These are phyloP conservation scores for Rhea pennata DNA, from an alignment of 2,113 vertebrate species.

Conservation along the genomic window DNA sequence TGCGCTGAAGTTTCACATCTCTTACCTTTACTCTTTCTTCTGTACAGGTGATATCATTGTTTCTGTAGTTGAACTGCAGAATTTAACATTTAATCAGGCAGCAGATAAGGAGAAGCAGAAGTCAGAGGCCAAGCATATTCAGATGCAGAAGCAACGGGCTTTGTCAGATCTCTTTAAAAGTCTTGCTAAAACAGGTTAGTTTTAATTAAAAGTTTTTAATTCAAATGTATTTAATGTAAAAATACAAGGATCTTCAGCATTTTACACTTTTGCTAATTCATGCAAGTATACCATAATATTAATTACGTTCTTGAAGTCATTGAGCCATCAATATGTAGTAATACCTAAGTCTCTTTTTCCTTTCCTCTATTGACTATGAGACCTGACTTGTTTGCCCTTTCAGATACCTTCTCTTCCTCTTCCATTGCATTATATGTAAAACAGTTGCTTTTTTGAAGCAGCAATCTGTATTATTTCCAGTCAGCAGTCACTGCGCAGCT, in stretches of 20 bases:
- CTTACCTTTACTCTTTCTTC: not conserved
- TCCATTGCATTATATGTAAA: not conserved
- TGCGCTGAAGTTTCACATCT: not conserved
- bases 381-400: not conserved
- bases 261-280: not conserved
- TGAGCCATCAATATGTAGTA: not conserved
- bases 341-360: not conserved
- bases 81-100: constrained; percentile 80
- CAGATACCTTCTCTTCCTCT: not conserved
- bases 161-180: constrained; percentile 94
- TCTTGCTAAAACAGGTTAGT: constrained; percentile 84
- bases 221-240: not conserved
- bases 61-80: constrained; percentile 86
- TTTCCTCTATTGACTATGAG: not conserved
- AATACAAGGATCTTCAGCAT: not conserved
- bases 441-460: not conserved
- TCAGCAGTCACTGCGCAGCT: not conserved
- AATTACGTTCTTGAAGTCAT: not conserved
- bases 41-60: constrained; percentile 85
- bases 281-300: not conserved
- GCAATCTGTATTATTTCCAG: not conserved
- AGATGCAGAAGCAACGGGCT: constrained; percentile 94
- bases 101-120: constrained; percentile 91
- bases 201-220: not conserved
- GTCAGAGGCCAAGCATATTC: constrained; percentile 92